Evolutionary conservation across 2,888 invertebrate genomes (phyloP).

Genomic region (Thera obeliscata): DNA sequence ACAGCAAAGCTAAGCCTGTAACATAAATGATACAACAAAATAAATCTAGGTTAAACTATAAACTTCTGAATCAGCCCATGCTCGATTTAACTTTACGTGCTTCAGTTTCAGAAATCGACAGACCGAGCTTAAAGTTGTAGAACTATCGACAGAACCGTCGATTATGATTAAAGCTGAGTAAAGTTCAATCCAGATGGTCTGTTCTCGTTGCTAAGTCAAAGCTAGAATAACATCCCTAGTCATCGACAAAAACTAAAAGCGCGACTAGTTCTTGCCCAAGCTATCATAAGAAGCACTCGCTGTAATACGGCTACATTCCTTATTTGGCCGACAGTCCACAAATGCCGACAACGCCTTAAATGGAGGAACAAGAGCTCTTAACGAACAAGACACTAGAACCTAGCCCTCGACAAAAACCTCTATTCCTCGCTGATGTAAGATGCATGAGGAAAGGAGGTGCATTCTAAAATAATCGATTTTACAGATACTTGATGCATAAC

Average conservation of each 20-base stretch:
- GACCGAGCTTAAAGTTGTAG: constrained; percentile 2
- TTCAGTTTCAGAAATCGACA: constrained; percentile 8
- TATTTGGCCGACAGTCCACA: constrained; percentile 57
- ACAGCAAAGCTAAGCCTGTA: neutral
- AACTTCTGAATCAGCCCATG: constrained; percentile 4
- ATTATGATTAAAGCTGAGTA: constrained; percentile 2
- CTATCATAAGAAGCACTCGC: constrained; percentile 45
- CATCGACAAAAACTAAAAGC: constrained; percentile 34
- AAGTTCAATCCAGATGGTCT: constrained; percentile 6
- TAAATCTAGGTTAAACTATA: neutral
- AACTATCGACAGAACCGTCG: constrained; percentile 11
- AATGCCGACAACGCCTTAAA: constrained; percentile 64
- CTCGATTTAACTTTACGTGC: constrained; percentile 8
- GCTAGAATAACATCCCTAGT: constrained; percentile 6
- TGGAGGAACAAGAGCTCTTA: constrained; percentile 63
- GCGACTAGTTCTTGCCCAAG: constrained; percentile 30
- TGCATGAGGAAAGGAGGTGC: constrained; percentile 25
- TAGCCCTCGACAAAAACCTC: constrained; percentile 50
- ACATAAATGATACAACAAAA: neutral
- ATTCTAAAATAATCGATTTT: constrained; percentile 16
- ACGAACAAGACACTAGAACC: constrained; percentile 60
- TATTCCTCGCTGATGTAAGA: constrained; percentile 35
- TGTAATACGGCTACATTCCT: constrained; percentile 54
- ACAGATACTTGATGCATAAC: constrained; percentile 7
- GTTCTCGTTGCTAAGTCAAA: neutral